These are phyloP conservation scores for Sphaerophoria taeniata DNA, from an alignment of 2,888 invertebrate species.

Conservation along the genomic window DNA sequence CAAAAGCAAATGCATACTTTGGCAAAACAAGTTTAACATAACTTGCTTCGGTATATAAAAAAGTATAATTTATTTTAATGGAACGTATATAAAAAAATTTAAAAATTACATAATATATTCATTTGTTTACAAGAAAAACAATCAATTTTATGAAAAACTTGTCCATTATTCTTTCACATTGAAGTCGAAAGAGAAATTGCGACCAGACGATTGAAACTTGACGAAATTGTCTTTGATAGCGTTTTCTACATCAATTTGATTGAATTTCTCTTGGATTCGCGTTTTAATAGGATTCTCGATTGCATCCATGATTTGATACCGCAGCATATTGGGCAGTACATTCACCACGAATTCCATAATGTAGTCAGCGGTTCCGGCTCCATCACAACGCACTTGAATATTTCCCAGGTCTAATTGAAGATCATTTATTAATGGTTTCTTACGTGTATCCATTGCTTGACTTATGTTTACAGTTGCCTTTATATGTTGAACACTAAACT, in stretches of 20 bases:
- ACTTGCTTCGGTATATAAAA: too few species aligned
- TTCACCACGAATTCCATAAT: slow-evolving; percentile 91
- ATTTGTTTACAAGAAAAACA: background rate
- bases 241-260: slow-evolving; percentile 89
- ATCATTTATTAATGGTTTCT: slow-evolving; percentile 88
- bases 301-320: slow-evolving; percentile 94
- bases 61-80: too few species aligned
- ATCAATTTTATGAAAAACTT: background rate
- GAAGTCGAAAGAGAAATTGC: slow-evolving; percentile 79
- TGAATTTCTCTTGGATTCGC: slow-evolving; percentile 87
- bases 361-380: slow-evolving; percentile 94
- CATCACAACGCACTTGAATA: slow-evolving; percentile 92
- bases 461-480: slow-evolving; percentile 87
- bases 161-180: slow-evolving; percentile 75
- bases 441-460: slow-evolving; percentile 90
- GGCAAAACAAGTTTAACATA: too few species aligned
- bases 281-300: slow-evolving; percentile 90
- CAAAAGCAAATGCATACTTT: too few species aligned
- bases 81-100: too few species aligned
- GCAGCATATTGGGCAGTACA: slow-evolving; percentile 91
- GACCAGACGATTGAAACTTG: slow-evolving; percentile 85
- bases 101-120: too few species aligned
- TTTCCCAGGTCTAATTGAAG: slow-evolving; percentile 92
- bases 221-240: slow-evolving; percentile 88
- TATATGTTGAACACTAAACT: slow-evolving; percentile 91